Base-by-base conservation (phyloP, 2,797 vertebrate species). In the Crocidura indochinensis region DNA sequence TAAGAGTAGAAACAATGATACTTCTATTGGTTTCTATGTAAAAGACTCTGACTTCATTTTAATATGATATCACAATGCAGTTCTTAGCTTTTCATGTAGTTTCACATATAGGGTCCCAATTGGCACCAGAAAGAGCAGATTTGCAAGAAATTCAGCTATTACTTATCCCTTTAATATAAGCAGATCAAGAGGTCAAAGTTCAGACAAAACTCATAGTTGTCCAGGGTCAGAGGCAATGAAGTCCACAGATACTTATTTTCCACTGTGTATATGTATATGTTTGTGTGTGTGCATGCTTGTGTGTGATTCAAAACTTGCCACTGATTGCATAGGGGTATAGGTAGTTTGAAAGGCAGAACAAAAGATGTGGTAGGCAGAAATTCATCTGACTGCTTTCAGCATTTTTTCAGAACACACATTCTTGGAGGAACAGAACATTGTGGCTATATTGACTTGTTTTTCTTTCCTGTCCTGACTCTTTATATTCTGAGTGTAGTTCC, bases 401-500 rank as follows among this genome's bases (percentile, higher is more conserved):
- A 29, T 51, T 72, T 78, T 72, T 53, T 82, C 38, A 76, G 62
- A 72, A 53, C 27, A 64, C 6, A 64, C 20, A 17, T 76, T 81
- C 24, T n/a, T n/a, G 44, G 78, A 82, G 78, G 82, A 84, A 38
- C 1, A 77, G 29, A 72, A 60, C 0, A 6, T 8, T 19, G 10
- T 46, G 62, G 20, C 78, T 4, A 3, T 31, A 46, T 60, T 51
- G 87, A 67, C 62, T 56, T 92, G 17, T 75, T 88, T 94, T 88
- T 47, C 77, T 90, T 76, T 84, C 64, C 65, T 88, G 19, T 46
- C 47, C 51, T 71, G 24, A 17, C 27, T 90, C 85, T 87, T 83
- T 76, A 15, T 80, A 80, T 76, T 93, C 87, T 71, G 62, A 85
- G 17, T 74, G 60, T 29, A 67, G 49, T 67, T 90, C 76, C 76